Conservation (phyloP, 2,797 vertebrate genomes). For the Podargus strigoides region DNA sequence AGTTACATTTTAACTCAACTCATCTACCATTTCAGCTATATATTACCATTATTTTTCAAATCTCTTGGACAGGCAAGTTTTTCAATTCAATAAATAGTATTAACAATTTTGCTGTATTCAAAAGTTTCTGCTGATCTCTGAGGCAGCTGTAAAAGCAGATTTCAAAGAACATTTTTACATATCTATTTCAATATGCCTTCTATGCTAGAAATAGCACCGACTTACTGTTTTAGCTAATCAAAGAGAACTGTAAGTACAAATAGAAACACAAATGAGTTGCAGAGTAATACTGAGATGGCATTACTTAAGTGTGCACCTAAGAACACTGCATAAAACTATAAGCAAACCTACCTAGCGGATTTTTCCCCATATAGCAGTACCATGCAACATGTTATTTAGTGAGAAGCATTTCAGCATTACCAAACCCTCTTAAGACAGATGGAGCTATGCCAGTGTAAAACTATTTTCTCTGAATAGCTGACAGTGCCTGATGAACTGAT, state of each 20-base stretch:
- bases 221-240: slow-evolving; percentile 25
- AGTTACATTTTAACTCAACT: neutral
- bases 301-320: neutral
- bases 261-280: neutral
- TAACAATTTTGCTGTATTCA: neutral
- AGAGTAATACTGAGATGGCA: neutral
- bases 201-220: slow-evolving; percentile 23
- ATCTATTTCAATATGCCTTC: neutral
- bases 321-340: neutral
- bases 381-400: neutral
- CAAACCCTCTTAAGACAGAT: neutral
- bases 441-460: neutral
- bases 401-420: neutral
- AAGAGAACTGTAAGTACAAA: slow-evolving; percentile 20
- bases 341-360: neutral
- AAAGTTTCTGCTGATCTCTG: neutral
- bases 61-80: neutral
- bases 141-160: neutral
- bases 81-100: neutral
- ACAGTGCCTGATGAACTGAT: neutral
- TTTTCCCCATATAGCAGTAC: neutral
- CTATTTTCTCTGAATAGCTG: neutral
- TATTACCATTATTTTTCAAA: neutral
- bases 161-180: slow-evolving; percentile 12
- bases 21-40: neutral